These are phyloP conservation scores for Drymodes brunneopygia DNA, from an alignment of 2,113 vertebrate genomes.

Conservation along the genomic window DNA sequence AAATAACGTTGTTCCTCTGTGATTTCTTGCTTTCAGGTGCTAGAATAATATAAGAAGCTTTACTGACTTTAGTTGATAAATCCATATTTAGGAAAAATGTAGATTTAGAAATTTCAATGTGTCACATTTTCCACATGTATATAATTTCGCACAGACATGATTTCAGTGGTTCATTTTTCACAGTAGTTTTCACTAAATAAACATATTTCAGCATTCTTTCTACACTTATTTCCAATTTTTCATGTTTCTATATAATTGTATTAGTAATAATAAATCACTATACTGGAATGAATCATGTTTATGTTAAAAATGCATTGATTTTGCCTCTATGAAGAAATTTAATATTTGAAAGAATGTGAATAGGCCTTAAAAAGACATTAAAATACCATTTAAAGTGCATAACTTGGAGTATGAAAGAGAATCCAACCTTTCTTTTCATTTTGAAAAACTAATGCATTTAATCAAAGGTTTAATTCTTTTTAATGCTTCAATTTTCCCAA, in stretches of 20 bases:
- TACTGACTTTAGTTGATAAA: not conserved
- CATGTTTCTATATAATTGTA: not conserved
- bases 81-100: not conserved
- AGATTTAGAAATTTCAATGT: slow-evolving; percentile 2
- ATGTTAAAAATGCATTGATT: slow-evolving; percentile 42
- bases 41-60: not conserved
- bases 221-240: not conserved
- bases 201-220: not conserved
- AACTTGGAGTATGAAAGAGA: slow-evolving; percentile 2
- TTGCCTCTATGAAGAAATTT: not conserved
- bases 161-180: not conserved
- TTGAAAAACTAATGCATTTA: slow-evolving; percentile 42
- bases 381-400: not conserved
- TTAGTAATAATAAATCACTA: not conserved
- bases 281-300: not conserved
- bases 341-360: slow-evolving; percentile 16
- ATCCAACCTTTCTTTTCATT: slow-evolving; percentile 4
- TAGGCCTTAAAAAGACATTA: not conserved
- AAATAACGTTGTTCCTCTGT: not conserved
- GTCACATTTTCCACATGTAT: not conserved
- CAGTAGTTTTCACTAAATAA: not conserved
- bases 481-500: slow-evolving; percentile 21
- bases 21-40: not conserved
- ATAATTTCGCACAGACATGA: not conserved
- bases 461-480: slow-evolving; percentile 43